Percentiles rank a stretch among this genome's conserved stretches.
Evolutionary conservation across 2,797 vertebrate species (phyloP).

Genomic region (Carduelis carduelis): DNA sequence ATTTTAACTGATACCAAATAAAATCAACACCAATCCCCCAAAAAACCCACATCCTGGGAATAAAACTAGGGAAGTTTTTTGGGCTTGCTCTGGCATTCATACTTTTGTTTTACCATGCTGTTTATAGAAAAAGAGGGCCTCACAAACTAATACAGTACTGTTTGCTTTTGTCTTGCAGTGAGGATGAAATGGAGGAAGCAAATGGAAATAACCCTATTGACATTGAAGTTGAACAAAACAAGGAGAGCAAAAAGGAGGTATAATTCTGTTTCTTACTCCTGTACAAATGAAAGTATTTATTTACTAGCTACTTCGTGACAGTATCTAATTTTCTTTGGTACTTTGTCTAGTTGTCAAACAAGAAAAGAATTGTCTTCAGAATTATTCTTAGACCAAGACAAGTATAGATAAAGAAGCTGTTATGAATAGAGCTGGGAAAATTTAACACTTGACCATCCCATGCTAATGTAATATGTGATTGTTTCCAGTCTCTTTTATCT

Average conservation of each 20-base stretch:
- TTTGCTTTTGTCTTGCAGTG: slow-evolving; percentile 77
- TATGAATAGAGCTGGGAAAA: not conserved
- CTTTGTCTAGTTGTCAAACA: not conserved
- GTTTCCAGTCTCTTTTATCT: not conserved
- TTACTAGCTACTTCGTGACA: not conserved
- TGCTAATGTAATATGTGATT: not conserved
- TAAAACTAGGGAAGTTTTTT: not conserved
- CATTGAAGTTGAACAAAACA: slow-evolving; percentile 82
- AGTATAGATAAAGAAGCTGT: not conserved
- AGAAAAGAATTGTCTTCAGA: slow-evolving; percentile 10
- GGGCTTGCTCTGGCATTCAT: not conserved
- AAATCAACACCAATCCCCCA: not conserved
- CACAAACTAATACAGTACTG: not conserved
- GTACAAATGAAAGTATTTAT: not conserved
- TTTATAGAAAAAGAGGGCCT: not conserved
- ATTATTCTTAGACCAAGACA: slow-evolving; percentile 9
- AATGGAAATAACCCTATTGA: slow-evolving; percentile 77
- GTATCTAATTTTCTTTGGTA: slow-evolving; percentile 26
- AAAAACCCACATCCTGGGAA: not conserved
- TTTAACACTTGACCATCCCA: not conserved
- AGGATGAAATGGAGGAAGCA: slow-evolving; percentile 86
- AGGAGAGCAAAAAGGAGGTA: slow-evolving; percentile 91
- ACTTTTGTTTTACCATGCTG: not conserved
- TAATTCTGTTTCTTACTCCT: not conserved
- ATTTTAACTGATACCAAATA: not conserved